Conservation (phyloP, 2,888 invertebrate genomes). For the Drosophila pseudotalamancana region DNA sequence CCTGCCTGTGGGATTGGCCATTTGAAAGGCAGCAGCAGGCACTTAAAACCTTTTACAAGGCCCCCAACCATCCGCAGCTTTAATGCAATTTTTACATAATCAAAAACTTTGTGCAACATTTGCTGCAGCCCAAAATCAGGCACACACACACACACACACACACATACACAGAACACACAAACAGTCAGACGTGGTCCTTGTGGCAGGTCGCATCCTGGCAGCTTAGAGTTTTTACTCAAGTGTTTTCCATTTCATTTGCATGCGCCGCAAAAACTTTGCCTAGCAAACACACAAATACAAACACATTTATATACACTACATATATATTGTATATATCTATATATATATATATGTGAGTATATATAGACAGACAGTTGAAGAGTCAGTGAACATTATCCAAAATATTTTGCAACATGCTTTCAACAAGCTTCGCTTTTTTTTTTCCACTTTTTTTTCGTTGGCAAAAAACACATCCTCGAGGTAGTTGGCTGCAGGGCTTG, state of each 20-base stretch:
- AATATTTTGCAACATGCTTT: conserved; percentile 66
- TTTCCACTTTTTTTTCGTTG: conserved; percentile 29
- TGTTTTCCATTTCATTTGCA: conserved; percentile 79
- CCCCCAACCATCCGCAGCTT: conserved; percentile 41
- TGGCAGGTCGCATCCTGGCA: conserved; percentile 46
- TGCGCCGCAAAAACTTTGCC: conserved; percentile 65
- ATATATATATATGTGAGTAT: neutral
- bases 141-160: conserved; percentile 14
- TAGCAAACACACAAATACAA: conserved; percentile 43
- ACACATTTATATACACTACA: conserved; percentile 16
- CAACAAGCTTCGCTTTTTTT: conserved; percentile 36
- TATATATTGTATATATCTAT: too few species aligned
- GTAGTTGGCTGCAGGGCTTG: conserved; percentile 35
- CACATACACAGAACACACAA: conserved; percentile 4
- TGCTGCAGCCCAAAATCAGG: conserved; percentile 51
- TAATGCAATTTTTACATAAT: conserved; percentile 68
- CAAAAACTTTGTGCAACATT: conserved; percentile 64
- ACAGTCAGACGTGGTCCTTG: conserved; percentile 12
- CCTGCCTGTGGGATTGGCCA: conserved; percentile 45
- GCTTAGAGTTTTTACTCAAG: conserved; percentile 65
- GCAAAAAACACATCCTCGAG: conserved; percentile 37
- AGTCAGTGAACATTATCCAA: conserved; percentile 62
- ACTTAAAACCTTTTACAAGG: conserved; percentile 18
- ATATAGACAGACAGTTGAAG: conserved; percentile 41
- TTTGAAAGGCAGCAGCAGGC: conserved; percentile 34